Conservation (phyloP, 1,140 invertebrate genomes). For the Procambarus clarkii region DNA sequence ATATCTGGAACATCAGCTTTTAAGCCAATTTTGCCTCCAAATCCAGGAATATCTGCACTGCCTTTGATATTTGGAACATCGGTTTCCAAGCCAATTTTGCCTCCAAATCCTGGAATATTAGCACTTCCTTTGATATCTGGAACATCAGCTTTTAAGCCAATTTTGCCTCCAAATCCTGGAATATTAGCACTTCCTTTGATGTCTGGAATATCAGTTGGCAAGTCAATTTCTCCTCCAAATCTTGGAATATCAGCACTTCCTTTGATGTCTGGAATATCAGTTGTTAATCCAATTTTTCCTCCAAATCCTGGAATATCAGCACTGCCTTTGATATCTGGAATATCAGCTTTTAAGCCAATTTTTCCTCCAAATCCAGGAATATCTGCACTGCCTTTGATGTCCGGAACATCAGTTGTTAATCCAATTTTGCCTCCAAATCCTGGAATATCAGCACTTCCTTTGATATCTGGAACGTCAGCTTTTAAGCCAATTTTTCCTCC, state of each 20-base stretch:
- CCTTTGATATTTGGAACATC: too few relatives aligned
- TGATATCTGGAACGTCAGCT: background rate
- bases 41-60: too few relatives aligned
- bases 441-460: background rate
- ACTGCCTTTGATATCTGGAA: background rate
- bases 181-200: too few relatives aligned
- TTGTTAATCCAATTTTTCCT: background rate
- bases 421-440: constrained; percentile 15
- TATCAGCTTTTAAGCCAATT: background rate
- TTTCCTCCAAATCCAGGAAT: constrained; percentile 9
- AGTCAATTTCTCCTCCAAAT: too few relatives aligned
- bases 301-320: background rate
- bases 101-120: too few relatives aligned
- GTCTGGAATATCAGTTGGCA: too few relatives aligned
- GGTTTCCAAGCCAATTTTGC: too few relatives aligned
- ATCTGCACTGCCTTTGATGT: background rate
- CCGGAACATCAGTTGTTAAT: background rate
- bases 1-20: background rate
- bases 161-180: too few relatives aligned
- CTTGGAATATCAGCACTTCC: too few relatives aligned
- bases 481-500: constrained; percentile 1
- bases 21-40: too few relatives aligned
- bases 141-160: too few relatives aligned
- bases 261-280: background rate
- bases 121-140: too few relatives aligned